A percentile compares a stretch with the other conserved stretches of the same genome.
Evolutionary conservation across 2,888 invertebrate genomes (phyloP).

Genomic region (Yponomeuta sedellus): DNA sequence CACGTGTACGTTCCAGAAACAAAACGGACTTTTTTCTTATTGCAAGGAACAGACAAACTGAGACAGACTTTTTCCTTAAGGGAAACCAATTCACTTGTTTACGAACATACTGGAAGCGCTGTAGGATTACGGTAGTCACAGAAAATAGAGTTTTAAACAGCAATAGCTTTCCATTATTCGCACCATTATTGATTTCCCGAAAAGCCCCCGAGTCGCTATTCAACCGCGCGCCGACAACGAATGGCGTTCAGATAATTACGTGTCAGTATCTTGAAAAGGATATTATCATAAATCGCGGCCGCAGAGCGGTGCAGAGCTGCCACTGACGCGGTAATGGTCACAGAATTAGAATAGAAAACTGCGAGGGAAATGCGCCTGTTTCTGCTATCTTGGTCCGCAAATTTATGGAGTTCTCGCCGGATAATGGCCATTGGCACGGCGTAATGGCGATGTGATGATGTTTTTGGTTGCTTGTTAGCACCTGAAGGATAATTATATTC

Average conservation of each 20-base stretch:
- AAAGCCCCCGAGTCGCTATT: not conserved
- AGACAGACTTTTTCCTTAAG: too few relatives aligned
- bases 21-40: too few relatives aligned
- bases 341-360: slow-evolving; percentile 13
- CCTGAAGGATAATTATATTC: too few relatives aligned
- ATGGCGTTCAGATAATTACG: slow-evolving; percentile 12
- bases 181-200: too few relatives aligned
- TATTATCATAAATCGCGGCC: slow-evolving; percentile 12
- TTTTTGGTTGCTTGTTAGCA: not conserved
- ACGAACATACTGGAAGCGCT: too few relatives aligned
- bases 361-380: not conserved
- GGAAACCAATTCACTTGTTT: too few relatives aligned
- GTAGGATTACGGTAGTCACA: too few relatives aligned
- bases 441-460: not conserved
- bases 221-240: not conserved
- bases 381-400: not conserved
- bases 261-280: slow-evolving; percentile 9
- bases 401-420: not conserved
- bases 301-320: slow-evolving; percentile 3
- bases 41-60: too few relatives aligned
- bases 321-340: slow-evolving; percentile 9
- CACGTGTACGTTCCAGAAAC: too few relatives aligned
- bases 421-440: not conserved
- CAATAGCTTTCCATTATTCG: too few relatives aligned
- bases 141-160: too few relatives aligned